Base-by-base conservation (phyloP, 2,113 vertebrate genomes). In the Myotis brandtii region DNA sequence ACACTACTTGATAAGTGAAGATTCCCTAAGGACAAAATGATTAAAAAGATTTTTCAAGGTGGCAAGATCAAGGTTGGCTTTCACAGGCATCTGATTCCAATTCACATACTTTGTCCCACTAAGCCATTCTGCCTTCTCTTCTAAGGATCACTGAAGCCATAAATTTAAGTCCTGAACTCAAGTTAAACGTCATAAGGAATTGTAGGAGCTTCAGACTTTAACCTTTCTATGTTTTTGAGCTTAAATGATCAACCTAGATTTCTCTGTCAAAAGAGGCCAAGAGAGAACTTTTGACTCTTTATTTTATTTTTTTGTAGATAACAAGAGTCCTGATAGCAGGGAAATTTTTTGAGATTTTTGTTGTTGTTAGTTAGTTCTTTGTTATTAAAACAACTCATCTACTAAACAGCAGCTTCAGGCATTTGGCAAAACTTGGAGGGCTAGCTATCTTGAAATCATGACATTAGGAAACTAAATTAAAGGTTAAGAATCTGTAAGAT, bases 1-100 rank as follows among this genome's bases (percentile, higher is more conserved):
- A 90, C 11, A 4, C 9, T 92, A 9, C 2, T 56, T 69, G 16
- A 23, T 72, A 94, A 94, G 11, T 54, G n/a, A 82, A 2, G 0
- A 34, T 85, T 94, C 43, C 75, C 46, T 81, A 84, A 86, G 54
- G 34, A 62, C 32, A 66, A 46, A 90, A 88, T 85, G 69, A 96
- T 91, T 96, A 64, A 94, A 96, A 86, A 21, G 67, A 91, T 52
- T 95, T 96, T 94, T 92, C 32, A 56, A 89, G 11, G 50, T 94
- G 73, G 11, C n/a, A 91, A 86, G n/a, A 82, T 89, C 91, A 91
- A 86, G 14, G 54, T 30, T 93, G 76, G 23, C 3, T 87, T 96
- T 94, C 73, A 94, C 0, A 0, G 76, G 17, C 73, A 92, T 70
- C 52, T 88, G 72, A 96, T 87, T 95, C 9, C 67, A 94, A 56